Conservation (phyloP, 2,113 vertebrate genomes). For the Semicossyphus pulcher region DNA sequence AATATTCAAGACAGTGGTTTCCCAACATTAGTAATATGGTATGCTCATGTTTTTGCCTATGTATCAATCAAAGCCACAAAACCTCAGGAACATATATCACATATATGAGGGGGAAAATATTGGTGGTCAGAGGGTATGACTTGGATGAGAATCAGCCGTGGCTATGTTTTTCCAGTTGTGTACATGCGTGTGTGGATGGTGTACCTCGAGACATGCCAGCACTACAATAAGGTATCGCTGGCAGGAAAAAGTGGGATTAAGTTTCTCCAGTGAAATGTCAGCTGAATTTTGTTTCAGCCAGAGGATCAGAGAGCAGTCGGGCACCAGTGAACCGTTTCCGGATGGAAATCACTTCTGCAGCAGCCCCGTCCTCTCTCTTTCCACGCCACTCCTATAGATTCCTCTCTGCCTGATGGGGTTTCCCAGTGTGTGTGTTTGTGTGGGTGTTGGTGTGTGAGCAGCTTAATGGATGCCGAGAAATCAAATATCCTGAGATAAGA, state of each 20-base stretch:
- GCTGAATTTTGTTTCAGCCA: slow-evolving; percentile 68
- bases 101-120: slow-evolving; percentile 27
- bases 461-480: slow-evolving; percentile 20
- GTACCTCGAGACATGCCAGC: slow-evolving; percentile 37
- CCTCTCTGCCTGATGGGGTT: slow-evolving; percentile 23
- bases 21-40: slow-evolving; percentile 1
- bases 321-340: slow-evolving; percentile 58
- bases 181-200: slow-evolving; percentile 44
- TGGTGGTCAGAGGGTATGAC: slow-evolving; percentile 45
- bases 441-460: slow-evolving; percentile 15
- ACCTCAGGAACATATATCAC: slow-evolving; percentile 27
- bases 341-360: slow-evolving; percentile 67
- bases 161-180: slow-evolving; percentile 61
- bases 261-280: slow-evolving; percentile 73
- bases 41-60: slow-evolving; percentile 24
- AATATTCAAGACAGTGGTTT: slow-evolving; percentile 6
- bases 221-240: slow-evolving; percentile 62
- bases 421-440: slow-evolving; percentile 33
- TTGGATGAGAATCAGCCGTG: slow-evolving; percentile 52
- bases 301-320: slow-evolving; percentile 71
- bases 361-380: slow-evolving; percentile 54
- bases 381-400: slow-evolving; percentile 50
- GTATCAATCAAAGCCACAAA: slow-evolving; percentile 41
- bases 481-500: slow-evolving; percentile 18
- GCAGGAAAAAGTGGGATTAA: slow-evolving; percentile 49